A percentile compares a stretch with the other conserved stretches of the same genome.
phyloP scores from a whole-genome alignment of 2,113 vertebrate genomes.

The Triplophysa tibetana region DNA sequence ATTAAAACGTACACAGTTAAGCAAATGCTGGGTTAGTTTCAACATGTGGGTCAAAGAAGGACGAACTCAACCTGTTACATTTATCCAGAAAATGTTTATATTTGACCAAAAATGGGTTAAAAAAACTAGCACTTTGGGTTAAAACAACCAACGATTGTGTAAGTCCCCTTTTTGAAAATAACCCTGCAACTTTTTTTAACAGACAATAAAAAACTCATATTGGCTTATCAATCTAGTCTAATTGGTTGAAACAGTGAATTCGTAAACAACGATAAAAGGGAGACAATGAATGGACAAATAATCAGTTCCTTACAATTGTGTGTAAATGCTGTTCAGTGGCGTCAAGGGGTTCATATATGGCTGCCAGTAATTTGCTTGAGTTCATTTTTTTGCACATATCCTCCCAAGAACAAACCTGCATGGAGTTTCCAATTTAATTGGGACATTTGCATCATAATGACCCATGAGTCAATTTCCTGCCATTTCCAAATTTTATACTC shows the following conservation, averaged over 20 bases:
- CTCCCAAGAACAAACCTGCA: conserved; percentile 16
- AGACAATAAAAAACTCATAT: no score
- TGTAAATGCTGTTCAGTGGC: not conserved
- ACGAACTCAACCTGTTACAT: no score
- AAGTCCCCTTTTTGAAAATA: no score
- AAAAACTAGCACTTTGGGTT: no score
- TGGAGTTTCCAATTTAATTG: conserved; percentile 9
- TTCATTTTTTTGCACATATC: conserved; percentile 28
- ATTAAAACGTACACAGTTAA: no score
- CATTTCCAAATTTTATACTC: conserved; percentile 1
- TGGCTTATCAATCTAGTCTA: not conserved
- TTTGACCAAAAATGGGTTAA: no score
- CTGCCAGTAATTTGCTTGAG: conserved; percentile 26
- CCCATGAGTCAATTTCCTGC: conserved; percentile 16
- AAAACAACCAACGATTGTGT: no score
- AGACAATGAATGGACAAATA: not conserved
- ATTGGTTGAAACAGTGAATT: not conserved
- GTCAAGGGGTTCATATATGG: conserved; percentile 19
- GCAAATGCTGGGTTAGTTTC: no score
- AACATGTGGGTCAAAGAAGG: no score
- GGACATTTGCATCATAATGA: conserved; percentile 28
- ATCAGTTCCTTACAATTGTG: not conserved
- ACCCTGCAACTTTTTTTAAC: no score
- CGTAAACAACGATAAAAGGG: not conserved
- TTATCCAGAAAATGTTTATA: no score